Conservation (phyloP, 2,797 vertebrate species). For the Sebastes minor region DNA sequence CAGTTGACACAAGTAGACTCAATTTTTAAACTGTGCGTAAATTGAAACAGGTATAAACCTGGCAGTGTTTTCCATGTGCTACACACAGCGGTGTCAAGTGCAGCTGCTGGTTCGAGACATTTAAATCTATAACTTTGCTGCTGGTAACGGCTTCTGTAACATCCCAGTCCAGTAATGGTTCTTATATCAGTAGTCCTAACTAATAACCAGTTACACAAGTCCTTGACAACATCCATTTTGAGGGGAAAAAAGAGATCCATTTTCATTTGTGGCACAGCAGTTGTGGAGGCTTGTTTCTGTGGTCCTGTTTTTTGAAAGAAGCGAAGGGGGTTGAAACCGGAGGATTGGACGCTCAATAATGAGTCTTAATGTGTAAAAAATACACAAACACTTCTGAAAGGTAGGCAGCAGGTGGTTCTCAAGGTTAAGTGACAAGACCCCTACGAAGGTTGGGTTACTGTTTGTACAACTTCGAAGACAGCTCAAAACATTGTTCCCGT, state of each 20-base stretch:
- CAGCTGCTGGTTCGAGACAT: constrained; percentile 78
- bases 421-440: constrained; percentile 71
- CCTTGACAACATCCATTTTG: constrained; percentile 73
- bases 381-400: constrained; percentile 75
- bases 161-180: constrained; percentile 53
- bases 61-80: constrained; percentile 79
- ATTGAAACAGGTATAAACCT: constrained; percentile 71
- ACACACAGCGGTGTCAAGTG: constrained; percentile 66
- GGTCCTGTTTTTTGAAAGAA: constrained; percentile 50
- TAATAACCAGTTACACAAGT: constrained; percentile 71
- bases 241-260: constrained; percentile 27
- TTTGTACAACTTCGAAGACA: constrained; percentile 63
- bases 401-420: constrained; percentile 83
- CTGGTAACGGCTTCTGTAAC: constrained; percentile 63
- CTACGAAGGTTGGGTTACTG: constrained; percentile 66
- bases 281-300: constrained; percentile 66
- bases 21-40: constrained; percentile 70
- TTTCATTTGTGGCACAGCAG: constrained; percentile 73
- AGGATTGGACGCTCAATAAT: constrained; percentile 38
- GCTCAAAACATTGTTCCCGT: constrained; percentile 11
- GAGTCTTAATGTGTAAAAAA: constrained; percentile 70
- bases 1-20: constrained; percentile 72
- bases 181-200: constrained; percentile 71
- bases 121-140: constrained; percentile 55
- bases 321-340: constrained; percentile 48